Evolutionary conservation across 1,140 invertebrate genomes (phyloP).

Genomic region (Drosophila rhopaloa): DNA sequence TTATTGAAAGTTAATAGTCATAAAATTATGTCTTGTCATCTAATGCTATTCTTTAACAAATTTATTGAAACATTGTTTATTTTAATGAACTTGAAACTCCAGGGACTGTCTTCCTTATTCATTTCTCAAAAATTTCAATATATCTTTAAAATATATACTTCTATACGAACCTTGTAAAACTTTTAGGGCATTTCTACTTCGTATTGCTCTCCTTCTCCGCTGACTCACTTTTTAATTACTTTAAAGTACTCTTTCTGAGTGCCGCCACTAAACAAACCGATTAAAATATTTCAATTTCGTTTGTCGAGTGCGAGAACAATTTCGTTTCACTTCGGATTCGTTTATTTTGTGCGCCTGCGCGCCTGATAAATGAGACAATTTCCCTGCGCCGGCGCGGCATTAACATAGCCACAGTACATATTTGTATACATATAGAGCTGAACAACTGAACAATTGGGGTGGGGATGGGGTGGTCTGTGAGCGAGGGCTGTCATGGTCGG

Average conservation of each 20-base stretch:
- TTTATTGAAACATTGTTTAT: no score
- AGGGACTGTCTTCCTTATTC: no score
- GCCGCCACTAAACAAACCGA: constrained; percentile 59
- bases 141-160: no score
- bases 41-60: no score
- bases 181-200: background rate
- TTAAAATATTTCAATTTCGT: constrained; percentile 81
- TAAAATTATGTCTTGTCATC: no score
- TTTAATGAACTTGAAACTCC: no score
- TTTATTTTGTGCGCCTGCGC: constrained; percentile 63
- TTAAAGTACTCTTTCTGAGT: constrained; percentile 25
- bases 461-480: background rate
- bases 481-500: constrained; percentile 56
- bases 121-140: no score
- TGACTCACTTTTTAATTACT: constrained; percentile 32
- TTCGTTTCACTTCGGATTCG: constrained; percentile 30
- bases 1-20: no score
- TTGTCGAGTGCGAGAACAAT: constrained; percentile 62
- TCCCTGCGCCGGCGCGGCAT: constrained; percentile 45
- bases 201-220: background rate
- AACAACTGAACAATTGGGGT: constrained; percentile 15
- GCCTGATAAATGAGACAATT: constrained; percentile 77
- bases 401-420: constrained; percentile 48
- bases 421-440: background rate
- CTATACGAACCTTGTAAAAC: no score